These are phyloP conservation scores for Stegophylla sp. DNA, from an alignment of 2,888 invertebrate species.

Conservation along the genomic window DNA sequence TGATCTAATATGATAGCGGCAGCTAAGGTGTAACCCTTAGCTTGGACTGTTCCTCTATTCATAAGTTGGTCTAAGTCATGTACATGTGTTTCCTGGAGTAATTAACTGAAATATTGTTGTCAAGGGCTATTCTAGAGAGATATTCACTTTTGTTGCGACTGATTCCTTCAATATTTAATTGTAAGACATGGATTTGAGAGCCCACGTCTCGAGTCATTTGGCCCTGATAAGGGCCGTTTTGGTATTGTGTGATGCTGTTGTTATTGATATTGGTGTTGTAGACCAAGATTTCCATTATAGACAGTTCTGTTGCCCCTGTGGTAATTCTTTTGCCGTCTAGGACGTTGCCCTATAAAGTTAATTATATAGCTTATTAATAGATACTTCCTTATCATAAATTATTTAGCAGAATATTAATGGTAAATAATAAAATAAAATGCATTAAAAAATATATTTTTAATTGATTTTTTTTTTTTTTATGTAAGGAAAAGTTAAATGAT, in stretches of 20 bases:
- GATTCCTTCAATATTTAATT: conserved; percentile 8
- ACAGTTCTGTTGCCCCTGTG: background rate
- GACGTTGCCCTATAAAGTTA: too few species aligned
- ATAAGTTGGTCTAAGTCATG: background rate
- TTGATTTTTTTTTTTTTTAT: too few species aligned
- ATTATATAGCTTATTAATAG: too few species aligned
- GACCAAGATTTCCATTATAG: conserved; percentile 1
- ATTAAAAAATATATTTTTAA: too few species aligned
- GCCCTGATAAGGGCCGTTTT: conserved; percentile 11
- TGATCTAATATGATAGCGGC: too few species aligned
- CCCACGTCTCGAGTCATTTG: background rate
- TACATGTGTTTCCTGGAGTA: conserved; percentile 6
- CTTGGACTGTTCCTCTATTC: too few species aligned
- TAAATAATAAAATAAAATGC: too few species aligned
- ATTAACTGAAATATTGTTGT: conserved; percentile 4
- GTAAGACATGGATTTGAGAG: background rate
- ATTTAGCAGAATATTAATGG: too few species aligned
- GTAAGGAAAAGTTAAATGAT: conserved; percentile 35
- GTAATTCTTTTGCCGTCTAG: background rate
- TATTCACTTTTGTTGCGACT: conserved; percentile 14
- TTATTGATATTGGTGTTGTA: background rate
- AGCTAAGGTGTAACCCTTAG: too few species aligned
- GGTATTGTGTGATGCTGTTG: background rate
- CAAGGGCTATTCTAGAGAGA: conserved; percentile 6
- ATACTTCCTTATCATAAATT: too few species aligned